A percentile compares a stretch with the other conserved stretches of the same genome.
Evolutionary conservation across 92 coral and sea anemone genomes (phyloP).

Genomic region (Parazoanthus swiftii): DNA sequence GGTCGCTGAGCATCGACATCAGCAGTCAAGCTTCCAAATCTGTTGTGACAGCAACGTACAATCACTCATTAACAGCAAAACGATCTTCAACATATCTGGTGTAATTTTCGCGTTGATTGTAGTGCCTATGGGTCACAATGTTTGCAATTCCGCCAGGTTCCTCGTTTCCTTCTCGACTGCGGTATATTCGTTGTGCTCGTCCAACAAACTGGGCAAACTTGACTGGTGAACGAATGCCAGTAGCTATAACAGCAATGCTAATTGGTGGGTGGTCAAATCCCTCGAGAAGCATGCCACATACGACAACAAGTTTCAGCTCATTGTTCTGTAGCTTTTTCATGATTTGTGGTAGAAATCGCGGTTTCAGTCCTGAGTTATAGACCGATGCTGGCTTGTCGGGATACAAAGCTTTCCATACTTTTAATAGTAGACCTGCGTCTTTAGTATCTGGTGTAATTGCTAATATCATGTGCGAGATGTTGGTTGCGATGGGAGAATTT

Average conservation of each 20-base stretch:
- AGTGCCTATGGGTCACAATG: neutral
- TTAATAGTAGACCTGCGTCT: constrained; percentile 18
- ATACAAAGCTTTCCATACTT: constrained; percentile 10
- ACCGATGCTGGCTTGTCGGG: neutral
- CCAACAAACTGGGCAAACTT: constrained; percentile 36
- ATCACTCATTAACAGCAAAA: too few species aligned
- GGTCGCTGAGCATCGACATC: too few species aligned
- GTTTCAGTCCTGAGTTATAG: neutral
- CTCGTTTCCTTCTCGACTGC: neutral
- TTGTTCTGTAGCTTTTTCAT: constrained; percentile 4
- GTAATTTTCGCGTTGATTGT: constrained; percentile 4
- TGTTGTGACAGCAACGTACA: too few species aligned
- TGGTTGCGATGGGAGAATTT: constrained; percentile 25
- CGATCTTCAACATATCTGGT: neutral
- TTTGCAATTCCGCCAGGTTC: neutral
- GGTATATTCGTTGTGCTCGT: constrained; percentile 34
- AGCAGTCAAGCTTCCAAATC: too few species aligned
- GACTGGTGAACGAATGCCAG: constrained; percentile 3
- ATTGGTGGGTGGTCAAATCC: constrained; percentile 51
- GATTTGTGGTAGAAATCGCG: neutral
- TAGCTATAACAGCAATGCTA: constrained; percentile 40
- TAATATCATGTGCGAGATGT: constrained; percentile 58
- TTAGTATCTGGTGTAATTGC: constrained; percentile 35
- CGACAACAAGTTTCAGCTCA: constrained; percentile 20
- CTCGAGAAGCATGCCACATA: constrained; percentile 29